Evolutionary conservation across 2,888 invertebrate species (phyloP).

Genomic region (Chrysina gloriosa): DNA sequence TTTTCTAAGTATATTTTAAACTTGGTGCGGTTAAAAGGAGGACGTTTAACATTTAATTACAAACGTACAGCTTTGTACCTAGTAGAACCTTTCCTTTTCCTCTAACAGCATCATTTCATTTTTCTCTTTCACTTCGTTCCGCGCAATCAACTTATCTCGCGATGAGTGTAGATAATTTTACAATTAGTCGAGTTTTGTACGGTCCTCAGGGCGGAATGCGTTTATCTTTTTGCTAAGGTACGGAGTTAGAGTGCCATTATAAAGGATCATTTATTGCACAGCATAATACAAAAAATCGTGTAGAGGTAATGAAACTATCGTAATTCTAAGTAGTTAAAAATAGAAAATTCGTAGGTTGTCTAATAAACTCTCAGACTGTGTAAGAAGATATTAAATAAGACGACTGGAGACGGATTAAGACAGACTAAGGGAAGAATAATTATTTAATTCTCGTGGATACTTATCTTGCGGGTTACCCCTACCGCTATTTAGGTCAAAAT

Average conservation of each 20-base stretch:
- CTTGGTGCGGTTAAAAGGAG: slow-evolving; percentile 31
- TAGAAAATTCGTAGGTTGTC: too few species aligned
- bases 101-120: not conserved
- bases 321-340: too few species aligned
- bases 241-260: not conserved
- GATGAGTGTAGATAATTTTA: slow-evolving; percentile 35
- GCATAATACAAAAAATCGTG: too few species aligned
- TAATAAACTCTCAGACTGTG: too few species aligned
- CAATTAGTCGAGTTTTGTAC: slow-evolving; percentile 32
- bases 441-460: too few species aligned
- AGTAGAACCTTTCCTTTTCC: not conserved
- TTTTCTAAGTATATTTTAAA: slow-evolving; percentile 37
- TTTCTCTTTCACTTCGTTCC: slow-evolving; percentile 3
- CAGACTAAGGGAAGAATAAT: too few species aligned
- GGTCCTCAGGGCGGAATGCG: not conserved
- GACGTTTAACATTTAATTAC: slow-evolving; percentile 36
- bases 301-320: too few species aligned
- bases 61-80: not conserved
- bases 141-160: slow-evolving; percentile 9
- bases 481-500: too few species aligned
- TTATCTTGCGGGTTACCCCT: too few species aligned
- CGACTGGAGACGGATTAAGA: too few species aligned
- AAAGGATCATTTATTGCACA: slow-evolving; percentile 3
- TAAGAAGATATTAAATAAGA: too few species aligned
- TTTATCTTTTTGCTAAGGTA: not conserved